phyloP scores from a whole-genome alignment of 2,113 vertebrate genomes.

The Zosterops lateralis region DNA sequence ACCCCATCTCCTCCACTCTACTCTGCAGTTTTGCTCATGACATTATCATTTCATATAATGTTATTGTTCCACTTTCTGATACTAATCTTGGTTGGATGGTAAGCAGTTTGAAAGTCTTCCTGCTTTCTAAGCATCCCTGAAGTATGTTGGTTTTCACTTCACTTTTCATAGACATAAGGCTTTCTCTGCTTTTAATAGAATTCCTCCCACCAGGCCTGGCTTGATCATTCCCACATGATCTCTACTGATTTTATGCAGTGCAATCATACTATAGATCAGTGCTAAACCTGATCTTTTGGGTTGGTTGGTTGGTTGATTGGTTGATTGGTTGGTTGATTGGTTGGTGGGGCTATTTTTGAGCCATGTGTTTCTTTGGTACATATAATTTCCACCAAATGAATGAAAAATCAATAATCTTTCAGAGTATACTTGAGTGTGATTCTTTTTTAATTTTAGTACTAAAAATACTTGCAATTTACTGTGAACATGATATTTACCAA shows the following conservation, averaged over 20 bases:
- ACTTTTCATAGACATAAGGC: not conserved
- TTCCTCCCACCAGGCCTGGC: not conserved
- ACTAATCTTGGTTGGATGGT: not conserved
- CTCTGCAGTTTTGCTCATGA: not conserved
- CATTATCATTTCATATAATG: not conserved
- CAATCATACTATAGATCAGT: not conserved
- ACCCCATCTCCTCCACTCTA: accelerated
- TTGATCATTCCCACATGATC: not conserved
- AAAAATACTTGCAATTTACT: not conserved
- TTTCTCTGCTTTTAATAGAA: not conserved
- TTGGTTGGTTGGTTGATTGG: not conserved
- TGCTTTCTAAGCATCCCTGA: not conserved
- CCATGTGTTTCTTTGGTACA: not conserved
- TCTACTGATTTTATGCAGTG: not conserved
- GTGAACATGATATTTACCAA: not conserved
- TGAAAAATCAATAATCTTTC: not conserved
- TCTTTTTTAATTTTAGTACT: not conserved
- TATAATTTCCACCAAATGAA: not conserved
- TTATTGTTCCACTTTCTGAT: not conserved
- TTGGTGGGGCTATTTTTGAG: not conserved
- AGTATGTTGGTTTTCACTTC: not conserved
- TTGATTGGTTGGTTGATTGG: not conserved
- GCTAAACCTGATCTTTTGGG: not conserved
- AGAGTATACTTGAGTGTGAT: not conserved
- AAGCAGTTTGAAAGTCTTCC: not conserved